Percentiles rank a stretch among this genome's conserved stretches.
Evolutionary conservation across 1,140 invertebrate species (phyloP).

Genomic region (Anoplophora glabripennis): DNA sequence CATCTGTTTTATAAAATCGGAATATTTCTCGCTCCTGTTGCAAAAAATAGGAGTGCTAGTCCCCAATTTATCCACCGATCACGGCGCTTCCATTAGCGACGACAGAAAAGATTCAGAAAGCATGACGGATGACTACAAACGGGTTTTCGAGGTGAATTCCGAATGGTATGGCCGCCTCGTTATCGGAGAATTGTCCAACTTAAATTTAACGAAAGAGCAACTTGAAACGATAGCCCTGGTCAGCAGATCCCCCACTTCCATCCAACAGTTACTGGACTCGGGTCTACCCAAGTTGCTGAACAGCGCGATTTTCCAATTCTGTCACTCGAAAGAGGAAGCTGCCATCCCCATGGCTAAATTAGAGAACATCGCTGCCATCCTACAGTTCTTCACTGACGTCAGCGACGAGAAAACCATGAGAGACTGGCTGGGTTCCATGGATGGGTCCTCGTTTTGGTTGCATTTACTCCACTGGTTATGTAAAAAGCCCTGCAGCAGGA

Average conservation of each 20-base stretch:
- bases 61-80: slow-evolving; percentile 53
- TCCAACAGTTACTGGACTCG: slow-evolving; percentile 72
- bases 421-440: slow-evolving; percentile 78
- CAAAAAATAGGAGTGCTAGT: slow-evolving; percentile 70
- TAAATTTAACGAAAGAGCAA: slow-evolving; percentile 62
- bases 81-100: slow-evolving; percentile 58
- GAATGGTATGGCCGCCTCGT: slow-evolving; percentile 56
- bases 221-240: slow-evolving; percentile 71
- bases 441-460: slow-evolving; percentile 80
- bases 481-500: slow-evolving; percentile 49
- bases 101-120: slow-evolving; percentile 57
- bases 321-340: slow-evolving; percentile 40
- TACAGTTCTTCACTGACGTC: slow-evolving; percentile 78
- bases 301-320: slow-evolving; percentile 58
- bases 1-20: slow-evolving; percentile 76
- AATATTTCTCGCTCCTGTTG: slow-evolving; percentile 70
- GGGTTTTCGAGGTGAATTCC: slow-evolving; percentile 53
- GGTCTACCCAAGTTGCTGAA: slow-evolving; percentile 69
- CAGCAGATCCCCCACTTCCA: slow-evolving; percentile 71
- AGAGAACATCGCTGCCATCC: slow-evolving; percentile 60
- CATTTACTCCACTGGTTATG: slow-evolving; percentile 75
- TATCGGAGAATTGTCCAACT: slow-evolving; percentile 48
- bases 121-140: slow-evolving; percentile 71
- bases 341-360: slow-evolving; percentile 51
- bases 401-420: slow-evolving; percentile 77